phyloP scores from a whole-genome alignment of 2,113 vertebrate genomes.

The Toxotes chatareus region DNA sequence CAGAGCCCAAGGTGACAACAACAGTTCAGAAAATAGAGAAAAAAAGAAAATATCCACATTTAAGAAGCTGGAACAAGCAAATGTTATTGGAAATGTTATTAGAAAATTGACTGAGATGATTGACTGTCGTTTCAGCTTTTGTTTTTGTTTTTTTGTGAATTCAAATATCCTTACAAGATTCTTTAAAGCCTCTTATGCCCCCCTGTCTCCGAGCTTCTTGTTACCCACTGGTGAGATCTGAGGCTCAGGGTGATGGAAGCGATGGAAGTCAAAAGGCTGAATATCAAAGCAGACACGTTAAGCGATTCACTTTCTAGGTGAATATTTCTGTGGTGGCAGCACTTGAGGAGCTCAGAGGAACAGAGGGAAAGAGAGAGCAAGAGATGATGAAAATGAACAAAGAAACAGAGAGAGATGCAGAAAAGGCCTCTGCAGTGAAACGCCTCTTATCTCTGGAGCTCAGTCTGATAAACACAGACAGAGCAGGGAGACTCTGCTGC shows the following conservation, averaged over 20 bases:
- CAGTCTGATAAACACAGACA: conserved; percentile 49
- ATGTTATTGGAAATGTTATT: not conserved
- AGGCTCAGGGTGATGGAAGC: conserved; percentile 32
- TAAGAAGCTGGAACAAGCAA: not conserved
- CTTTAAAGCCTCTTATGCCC: conserved; percentile 5
- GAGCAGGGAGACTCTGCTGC: conserved; percentile 38
- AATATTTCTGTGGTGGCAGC: conserved; percentile 45
- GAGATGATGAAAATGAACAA: conserved; percentile 38
- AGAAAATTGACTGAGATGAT: not conserved
- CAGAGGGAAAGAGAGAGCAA: not conserved
- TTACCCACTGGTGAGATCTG: conserved; percentile 36
- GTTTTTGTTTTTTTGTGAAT: not conserved
- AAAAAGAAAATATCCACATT: not conserved
- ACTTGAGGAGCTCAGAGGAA: conserved; percentile 31
- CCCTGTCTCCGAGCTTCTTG: conserved; percentile 13
- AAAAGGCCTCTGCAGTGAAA: conserved; percentile 52
- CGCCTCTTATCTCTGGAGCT: conserved; percentile 49
- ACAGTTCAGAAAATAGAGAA: too few relatives aligned
- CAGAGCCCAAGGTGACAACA: not conserved
- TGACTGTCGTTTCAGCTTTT: not conserved
- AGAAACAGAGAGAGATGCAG: conserved; percentile 17
- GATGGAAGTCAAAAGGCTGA: conserved; percentile 27
- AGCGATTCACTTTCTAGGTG: conserved; percentile 33
- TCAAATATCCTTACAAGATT: not conserved
- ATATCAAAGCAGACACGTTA: conserved; percentile 38